A percentile compares a stretch with the other conserved stretches of the same genome.
Evolutionary conservation across 2,797 vertebrate genomes (phyloP).

Genomic region (Sebastes matsubarae): DNA sequence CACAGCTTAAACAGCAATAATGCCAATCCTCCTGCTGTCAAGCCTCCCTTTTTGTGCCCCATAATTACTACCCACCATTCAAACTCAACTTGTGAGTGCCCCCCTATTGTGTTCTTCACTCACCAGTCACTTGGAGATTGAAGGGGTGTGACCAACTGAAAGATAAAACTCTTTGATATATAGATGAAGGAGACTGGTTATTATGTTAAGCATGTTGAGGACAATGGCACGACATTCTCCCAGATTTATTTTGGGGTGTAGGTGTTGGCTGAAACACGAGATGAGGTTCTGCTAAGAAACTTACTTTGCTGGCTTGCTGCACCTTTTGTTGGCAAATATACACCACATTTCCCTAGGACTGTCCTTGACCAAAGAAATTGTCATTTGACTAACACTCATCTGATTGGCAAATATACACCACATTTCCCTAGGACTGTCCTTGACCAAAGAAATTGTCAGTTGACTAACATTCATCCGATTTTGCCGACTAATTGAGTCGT

Average conservation of each 20-base stretch:
- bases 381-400: too few relatives aligned
- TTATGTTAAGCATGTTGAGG: conserved; percentile 17
- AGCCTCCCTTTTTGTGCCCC: conserved; percentile 17
- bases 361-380: too few relatives aligned
- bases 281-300: neutral
- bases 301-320: neutral
- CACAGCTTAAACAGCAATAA: conserved; percentile 23
- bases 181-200: conserved; percentile 6
- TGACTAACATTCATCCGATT: too few relatives aligned
- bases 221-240: conserved; percentile 19
- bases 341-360: neutral
- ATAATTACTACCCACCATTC: conserved; percentile 39
- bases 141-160: conserved; percentile 2
- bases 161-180: conserved; percentile 27
- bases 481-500: too few relatives aligned
- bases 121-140: neutral
- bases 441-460: too few relatives aligned
- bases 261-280: neutral
- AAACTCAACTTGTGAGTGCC: conserved; percentile 14
- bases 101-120: conserved; percentile 27
- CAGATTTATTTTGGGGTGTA: neutral
- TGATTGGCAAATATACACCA: neutral
- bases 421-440: neutral
- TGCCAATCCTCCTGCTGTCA: conserved; percentile 29
- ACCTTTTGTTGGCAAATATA: neutral